Evolutionary conservation across 1,140 invertebrate genomes (phyloP).

Genomic region (Hylaeus volcanicus): DNA sequence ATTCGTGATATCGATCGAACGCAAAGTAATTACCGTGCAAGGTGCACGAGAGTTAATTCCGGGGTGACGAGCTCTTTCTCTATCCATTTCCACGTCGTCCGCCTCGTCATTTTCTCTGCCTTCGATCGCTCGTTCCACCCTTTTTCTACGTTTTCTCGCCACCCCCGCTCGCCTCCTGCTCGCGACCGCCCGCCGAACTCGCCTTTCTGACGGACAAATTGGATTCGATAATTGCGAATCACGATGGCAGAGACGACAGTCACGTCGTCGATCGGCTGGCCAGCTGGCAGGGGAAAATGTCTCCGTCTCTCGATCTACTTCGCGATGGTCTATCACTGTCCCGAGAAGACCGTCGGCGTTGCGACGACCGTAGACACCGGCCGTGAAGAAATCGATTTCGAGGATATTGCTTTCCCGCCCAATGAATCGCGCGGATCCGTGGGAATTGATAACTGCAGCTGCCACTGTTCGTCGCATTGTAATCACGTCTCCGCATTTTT

Average conservation of each 20-base stretch:
- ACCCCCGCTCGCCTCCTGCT: neutral
- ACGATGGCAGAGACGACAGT: constrained; percentile 43
- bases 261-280: constrained; percentile 46
- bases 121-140: constrained; percentile 15
- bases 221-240: constrained; percentile 61
- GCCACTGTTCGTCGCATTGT: constrained; percentile 22
- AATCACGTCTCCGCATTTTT: constrained; percentile 1
- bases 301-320: constrained; percentile 37
- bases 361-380: neutral
- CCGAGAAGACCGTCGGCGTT: constrained; percentile 9
- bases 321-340: constrained; percentile 48
- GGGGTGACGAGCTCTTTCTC: constrained; percentile 33
- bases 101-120: constrained; percentile 43
- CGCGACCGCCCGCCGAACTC: neutral
- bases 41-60: constrained; percentile 40
- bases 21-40: constrained; percentile 40
- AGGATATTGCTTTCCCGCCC: constrained; percentile 43
- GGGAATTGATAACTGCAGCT: constrained; percentile 24
- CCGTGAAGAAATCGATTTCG: constrained; percentile 44
- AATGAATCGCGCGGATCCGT: constrained; percentile 24
- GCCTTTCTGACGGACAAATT: constrained; percentile 52
- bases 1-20: constrained; percentile 27
- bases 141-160: constrained; percentile 14
- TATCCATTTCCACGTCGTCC: constrained; percentile 41
- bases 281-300: constrained; percentile 21